These are phyloP conservation scores for Salarias fasciatus DNA, from an alignment of 2,797 vertebrate genomes.

Conservation along the genomic window DNA sequence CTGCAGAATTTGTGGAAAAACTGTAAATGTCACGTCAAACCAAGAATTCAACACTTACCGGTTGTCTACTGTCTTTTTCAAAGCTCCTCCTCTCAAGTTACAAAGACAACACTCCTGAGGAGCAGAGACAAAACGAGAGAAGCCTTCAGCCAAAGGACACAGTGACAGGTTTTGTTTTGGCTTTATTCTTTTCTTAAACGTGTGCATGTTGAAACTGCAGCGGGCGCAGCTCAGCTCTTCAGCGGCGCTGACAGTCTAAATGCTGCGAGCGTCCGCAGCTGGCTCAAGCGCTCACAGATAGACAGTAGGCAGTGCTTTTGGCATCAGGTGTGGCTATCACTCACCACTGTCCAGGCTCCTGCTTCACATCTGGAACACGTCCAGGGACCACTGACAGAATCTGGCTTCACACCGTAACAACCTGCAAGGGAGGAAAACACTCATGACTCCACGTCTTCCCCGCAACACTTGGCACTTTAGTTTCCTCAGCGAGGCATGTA, in stretches of 20 bases:
- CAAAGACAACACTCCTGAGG: conserved; percentile 95
- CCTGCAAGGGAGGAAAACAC: conserved; percentile 76
- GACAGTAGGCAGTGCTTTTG: neutral
- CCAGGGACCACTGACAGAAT: conserved; percentile 87
- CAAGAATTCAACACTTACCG: conserved; percentile 71
- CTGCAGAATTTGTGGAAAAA: neutral
- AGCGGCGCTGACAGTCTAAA: no score
- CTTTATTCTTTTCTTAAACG: no score
- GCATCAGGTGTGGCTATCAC: conserved; percentile 18
- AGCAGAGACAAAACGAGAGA: conserved; percentile 22
- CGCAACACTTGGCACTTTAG: neutral
- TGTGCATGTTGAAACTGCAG: no score
- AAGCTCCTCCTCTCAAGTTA: conserved; percentile 93
- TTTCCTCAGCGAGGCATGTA: neutral
- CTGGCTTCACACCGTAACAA: conserved; percentile 92
- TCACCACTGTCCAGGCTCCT: conserved; percentile 89
- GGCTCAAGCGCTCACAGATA: no score
- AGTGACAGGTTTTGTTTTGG: no score
- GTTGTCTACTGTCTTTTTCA: conserved; percentile 91
- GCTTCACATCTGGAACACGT: conserved; percentile 90
- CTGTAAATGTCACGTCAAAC: neutral
- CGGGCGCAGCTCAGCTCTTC: no score
- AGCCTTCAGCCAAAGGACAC: neutral
- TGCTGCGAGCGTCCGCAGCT: no score
- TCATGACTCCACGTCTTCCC: neutral